Percentiles rank a stretch among this genome's conserved stretches.
phyloP scores from a whole-genome alignment of 2,888 invertebrate species.

The Dynastes grantii region DNA sequence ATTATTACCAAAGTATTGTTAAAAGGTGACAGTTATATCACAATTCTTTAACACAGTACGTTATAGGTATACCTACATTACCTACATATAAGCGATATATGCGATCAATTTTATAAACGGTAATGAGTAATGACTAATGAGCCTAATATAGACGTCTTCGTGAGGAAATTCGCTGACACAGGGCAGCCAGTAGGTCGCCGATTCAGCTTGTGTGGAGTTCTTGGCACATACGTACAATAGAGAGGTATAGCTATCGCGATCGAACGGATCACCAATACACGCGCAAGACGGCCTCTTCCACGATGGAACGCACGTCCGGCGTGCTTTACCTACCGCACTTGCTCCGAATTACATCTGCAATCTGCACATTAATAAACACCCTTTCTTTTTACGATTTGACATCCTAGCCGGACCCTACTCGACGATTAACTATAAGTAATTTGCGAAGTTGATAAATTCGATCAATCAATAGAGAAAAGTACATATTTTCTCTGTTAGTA shows the following conservation, averaged over 20 bases:
- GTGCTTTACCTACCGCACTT: slow-evolving; percentile 48
- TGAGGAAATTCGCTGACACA: slow-evolving; percentile 47
- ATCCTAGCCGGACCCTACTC: no score
- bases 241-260: slow-evolving; percentile 5
- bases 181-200: slow-evolving; percentile 54
- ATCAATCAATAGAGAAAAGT: no score
- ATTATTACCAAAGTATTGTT: no score
- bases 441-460: no score
- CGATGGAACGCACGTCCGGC: slow-evolving; percentile 28
- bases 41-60: no score
- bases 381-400: background rate
- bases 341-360: slow-evolving; percentile 39
- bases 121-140: slow-evolving; percentile 1
- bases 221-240: no score
- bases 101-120: background rate
- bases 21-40: no score
- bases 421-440: no score
- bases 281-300: slow-evolving; percentile 30
- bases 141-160: background rate
- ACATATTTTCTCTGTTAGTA: no score
- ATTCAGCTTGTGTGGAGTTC: slow-evolving; percentile 46
- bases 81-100: no score
- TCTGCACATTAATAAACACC: slow-evolving; percentile 40
- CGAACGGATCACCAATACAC: slow-evolving; percentile 40
- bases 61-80: no score